Percentiles rank a stretch among this genome's conserved stretches.
These are phyloP conservation scores for Seriola rivoliana DNA, from an alignment of 2,113 vertebrate genomes.

Conservation along the genomic window DNA sequence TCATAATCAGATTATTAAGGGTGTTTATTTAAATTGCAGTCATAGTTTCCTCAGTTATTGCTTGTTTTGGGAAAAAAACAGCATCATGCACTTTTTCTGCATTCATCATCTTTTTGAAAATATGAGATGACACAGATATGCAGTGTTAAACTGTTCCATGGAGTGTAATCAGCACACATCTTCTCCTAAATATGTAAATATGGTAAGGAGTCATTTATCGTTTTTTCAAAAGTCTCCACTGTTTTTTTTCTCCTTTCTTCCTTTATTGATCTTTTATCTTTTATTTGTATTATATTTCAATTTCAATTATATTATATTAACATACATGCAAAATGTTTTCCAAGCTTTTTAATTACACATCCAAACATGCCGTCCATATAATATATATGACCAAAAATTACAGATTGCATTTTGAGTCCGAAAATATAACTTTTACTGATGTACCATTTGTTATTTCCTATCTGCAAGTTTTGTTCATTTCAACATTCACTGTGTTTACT, in stretches of 20 bases:
- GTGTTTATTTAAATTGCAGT: conserved; percentile 7
- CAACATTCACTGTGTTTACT: background rate
- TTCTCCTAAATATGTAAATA: background rate
- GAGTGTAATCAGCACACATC: background rate
- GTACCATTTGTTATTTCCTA: background rate
- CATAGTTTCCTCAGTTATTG: background rate
- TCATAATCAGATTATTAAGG: background rate
- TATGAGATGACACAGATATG: background rate
- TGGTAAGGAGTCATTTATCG: background rate
- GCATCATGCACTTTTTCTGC: background rate
- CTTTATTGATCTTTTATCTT: background rate
- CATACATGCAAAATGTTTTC: background rate
- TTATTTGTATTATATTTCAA: background rate
- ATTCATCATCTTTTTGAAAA: background rate
- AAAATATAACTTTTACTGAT: background rate
- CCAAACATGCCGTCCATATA: no score
- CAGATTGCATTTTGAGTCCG: background rate
- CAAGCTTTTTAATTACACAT: background rate
- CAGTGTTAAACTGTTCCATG: background rate
- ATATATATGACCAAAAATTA: background rate
- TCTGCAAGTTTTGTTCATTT: conserved; percentile 10
- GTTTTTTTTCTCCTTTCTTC: background rate
- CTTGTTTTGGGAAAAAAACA: background rate
- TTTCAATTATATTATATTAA: background rate
- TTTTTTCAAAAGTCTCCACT: background rate